These are phyloP conservation scores for Conchocele bisecta DNA, from an alignment of 2,888 invertebrate genomes.

Conservation along the genomic window DNA sequence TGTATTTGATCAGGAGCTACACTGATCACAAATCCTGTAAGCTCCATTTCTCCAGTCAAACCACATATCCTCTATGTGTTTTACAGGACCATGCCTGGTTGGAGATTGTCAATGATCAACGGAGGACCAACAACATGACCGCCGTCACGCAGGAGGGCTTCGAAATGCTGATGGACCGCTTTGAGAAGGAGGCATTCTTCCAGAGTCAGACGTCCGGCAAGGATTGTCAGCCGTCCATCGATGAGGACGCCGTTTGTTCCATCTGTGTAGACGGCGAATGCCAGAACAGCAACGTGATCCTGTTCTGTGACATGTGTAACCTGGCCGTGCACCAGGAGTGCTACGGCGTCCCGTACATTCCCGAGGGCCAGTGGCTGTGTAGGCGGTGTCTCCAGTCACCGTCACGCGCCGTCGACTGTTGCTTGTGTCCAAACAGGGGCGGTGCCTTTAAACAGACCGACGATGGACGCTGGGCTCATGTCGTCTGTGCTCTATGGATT, in stretches of 20 bases:
- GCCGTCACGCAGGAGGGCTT: conserved; percentile 94
- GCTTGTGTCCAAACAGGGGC: conserved; percentile 98
- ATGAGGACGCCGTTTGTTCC: conserved; percentile 99
- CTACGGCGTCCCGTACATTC: conserved; percentile 98
- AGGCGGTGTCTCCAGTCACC: conserved; percentile 97
- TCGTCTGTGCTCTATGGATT: conserved; percentile 99
- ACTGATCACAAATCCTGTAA: no score
- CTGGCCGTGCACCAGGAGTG: conserved; percentile 99
- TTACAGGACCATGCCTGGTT: conserved; percentile 94
- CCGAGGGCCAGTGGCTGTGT: conserved; percentile 99
- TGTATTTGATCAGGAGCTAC: no score
- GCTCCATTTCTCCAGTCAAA: no score
- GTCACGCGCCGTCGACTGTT: conserved; percentile 97
- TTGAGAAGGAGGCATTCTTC: conserved; percentile 94
- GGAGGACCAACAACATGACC: conserved; percentile 86
- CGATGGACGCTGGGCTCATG: conserved; percentile 98
- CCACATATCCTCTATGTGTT: conserved; percentile 1
- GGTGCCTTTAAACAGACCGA: conserved; percentile 99
- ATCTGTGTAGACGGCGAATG: conserved; percentile 99
- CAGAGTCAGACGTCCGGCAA: conserved; percentile 84
- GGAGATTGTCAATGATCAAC: conserved; percentile 92
- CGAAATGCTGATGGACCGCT: conserved; percentile 97
- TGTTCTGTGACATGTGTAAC: conserved; percentile 99
- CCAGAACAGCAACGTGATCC: conserved; percentile 98
- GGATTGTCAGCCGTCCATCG: conserved; percentile 89